A percentile compares a stretch with the other conserved stretches of the same genome.
phyloP scores from a whole-genome alignment of 2,113 vertebrate genomes.

The Hoplias malabaricus region DNA sequence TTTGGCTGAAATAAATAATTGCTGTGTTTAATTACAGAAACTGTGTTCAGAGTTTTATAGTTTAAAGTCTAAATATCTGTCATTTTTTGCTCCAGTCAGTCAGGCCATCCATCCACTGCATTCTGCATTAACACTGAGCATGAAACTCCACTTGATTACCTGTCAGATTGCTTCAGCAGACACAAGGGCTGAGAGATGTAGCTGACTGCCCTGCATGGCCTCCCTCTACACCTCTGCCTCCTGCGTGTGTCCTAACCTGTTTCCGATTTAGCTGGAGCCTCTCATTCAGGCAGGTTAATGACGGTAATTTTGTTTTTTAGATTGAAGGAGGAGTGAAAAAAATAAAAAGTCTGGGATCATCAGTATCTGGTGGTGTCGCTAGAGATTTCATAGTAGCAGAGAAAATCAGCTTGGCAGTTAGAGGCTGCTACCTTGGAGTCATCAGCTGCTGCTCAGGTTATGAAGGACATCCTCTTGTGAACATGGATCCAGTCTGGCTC shows the following conservation, averaged over 20 bases:
- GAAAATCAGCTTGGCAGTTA: constrained; percentile 10
- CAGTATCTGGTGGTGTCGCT: neutral
- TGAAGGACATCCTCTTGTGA: neutral
- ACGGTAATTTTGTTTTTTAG: constrained; percentile 11
- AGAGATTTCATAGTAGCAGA: constrained; percentile 8
- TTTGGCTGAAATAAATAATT: too few species aligned
- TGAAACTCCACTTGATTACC: constrained; percentile 38
- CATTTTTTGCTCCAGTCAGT: too few species aligned
- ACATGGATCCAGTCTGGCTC: neutral
- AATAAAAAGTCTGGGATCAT: constrained; percentile 3
- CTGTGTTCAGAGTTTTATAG: too few species aligned
- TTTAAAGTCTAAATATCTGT: too few species aligned
- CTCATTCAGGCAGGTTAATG: constrained; percentile 3
- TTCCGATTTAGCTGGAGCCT: constrained; percentile 3
- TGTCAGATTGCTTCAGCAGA: constrained; percentile 18
- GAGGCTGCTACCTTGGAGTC: neutral
- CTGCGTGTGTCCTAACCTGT: neutral
- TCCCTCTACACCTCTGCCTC: neutral
- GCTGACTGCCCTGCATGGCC: neutral
- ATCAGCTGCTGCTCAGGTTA: neutral
- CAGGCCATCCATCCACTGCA: constrained; percentile 3
- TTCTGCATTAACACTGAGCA: constrained; percentile 22
- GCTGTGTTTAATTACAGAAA: too few species aligned
- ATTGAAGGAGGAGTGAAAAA: neutral
- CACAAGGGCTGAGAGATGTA: neutral